These are phyloP conservation scores for Oreortyx pictus DNA, from an alignment of 2,797 vertebrate genomes.

Conservation along the genomic window DNA sequence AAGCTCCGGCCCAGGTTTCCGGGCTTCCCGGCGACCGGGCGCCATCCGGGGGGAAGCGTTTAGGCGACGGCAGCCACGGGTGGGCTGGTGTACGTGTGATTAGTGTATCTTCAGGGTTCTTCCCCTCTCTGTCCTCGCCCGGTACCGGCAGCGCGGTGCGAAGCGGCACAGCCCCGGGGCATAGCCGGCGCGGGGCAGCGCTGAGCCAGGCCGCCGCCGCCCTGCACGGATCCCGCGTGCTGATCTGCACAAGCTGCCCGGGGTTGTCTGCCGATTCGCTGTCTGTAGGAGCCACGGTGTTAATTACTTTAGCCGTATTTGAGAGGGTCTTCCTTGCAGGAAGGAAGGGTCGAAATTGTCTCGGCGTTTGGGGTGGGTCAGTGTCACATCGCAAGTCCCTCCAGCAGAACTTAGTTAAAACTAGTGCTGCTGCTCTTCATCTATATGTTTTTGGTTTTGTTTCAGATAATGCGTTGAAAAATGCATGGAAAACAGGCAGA, in stretches of 20 bases:
- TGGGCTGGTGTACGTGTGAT: background rate
- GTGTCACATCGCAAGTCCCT: too few relatives aligned
- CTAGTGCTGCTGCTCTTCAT: fast-evolving
- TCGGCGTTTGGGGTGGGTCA: too few relatives aligned
- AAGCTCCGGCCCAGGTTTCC: constrained; percentile 52
- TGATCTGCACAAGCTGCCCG: background rate
- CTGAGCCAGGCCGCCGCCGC: background rate
- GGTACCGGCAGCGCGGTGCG: background rate
- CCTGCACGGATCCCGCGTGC: background rate
- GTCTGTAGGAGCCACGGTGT: background rate
- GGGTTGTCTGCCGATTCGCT: background rate
- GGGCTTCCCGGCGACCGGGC: background rate
- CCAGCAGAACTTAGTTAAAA: background rate
- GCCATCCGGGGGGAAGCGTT: constrained; percentile 54
- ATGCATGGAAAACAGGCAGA: fast-evolving
- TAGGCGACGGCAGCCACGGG: background rate
- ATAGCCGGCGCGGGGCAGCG: background rate
- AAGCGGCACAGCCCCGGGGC: background rate
- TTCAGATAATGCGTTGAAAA: background rate
- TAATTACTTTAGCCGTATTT: fast-evolving
- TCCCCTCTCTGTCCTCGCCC: background rate
- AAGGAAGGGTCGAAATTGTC: background rate
- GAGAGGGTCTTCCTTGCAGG: background rate
- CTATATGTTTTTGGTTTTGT: fast-evolving
- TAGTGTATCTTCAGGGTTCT: background rate